phyloP scores from a whole-genome alignment of 2,797 vertebrate genomes.

The Pangasius djambal region DNA sequence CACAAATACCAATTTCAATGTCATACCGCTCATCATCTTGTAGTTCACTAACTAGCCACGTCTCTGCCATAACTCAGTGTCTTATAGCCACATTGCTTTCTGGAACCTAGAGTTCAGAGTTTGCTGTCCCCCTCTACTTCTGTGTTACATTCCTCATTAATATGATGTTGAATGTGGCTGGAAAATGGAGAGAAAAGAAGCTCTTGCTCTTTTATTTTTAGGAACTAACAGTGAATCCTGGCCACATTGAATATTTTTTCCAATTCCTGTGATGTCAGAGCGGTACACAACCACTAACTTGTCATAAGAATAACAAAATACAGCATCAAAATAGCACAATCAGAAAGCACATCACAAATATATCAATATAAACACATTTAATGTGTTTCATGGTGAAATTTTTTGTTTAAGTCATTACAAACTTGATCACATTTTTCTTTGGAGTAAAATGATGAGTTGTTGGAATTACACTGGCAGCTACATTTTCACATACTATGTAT shows the following conservation, averaged over 20 bases:
- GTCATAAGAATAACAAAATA: not conserved
- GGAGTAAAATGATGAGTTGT: not conserved
- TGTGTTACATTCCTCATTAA: not conserved
- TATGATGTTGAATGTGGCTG: not conserved
- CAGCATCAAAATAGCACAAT: not conserved
- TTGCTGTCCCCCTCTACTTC: not conserved
- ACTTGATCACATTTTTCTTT: not conserved
- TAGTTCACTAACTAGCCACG: not conserved
- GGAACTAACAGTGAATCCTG: not conserved
- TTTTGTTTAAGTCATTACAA: not conserved
- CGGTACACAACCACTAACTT: not conserved
- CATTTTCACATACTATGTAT: not conserved
- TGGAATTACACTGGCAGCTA: not conserved
- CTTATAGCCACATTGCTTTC: not conserved
- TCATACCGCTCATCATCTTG: not conserved
- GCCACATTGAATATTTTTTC: not conserved
- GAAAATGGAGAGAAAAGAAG: not conserved
- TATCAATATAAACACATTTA: not conserved
- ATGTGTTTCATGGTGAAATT: not conserved
- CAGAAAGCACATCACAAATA: not conserved
- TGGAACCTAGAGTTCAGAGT: not conserved
- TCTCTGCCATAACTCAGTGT: not conserved
- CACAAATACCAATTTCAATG: not conserved
- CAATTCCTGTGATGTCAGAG: not conserved
- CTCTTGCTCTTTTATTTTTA: not conserved